phyloP scores from a whole-genome alignment of 2,888 invertebrate genomes.

The Leistus spinibarbis region DNA sequence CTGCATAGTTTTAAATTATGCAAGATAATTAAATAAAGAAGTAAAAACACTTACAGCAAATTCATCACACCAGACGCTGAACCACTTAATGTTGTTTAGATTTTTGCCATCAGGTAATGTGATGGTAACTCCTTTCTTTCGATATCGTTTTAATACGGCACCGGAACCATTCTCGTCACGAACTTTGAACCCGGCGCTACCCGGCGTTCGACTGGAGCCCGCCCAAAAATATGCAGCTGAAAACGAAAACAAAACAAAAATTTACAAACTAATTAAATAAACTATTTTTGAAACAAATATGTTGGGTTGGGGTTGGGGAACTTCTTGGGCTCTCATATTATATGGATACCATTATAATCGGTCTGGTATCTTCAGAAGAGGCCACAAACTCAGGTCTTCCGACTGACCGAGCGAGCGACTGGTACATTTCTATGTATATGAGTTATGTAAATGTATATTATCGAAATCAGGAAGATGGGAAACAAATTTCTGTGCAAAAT shows the following conservation, averaged over 20 bases:
- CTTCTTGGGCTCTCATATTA: background rate
- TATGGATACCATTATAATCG: too few relatives aligned
- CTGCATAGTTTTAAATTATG: too few relatives aligned
- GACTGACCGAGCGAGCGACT: too few relatives aligned
- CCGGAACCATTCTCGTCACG: constrained; percentile 83
- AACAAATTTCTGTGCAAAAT: too few relatives aligned
- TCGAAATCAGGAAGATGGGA: too few relatives aligned
- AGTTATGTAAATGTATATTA: too few relatives aligned
- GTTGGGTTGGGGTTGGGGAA: background rate
- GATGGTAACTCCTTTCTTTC: constrained; percentile 81
- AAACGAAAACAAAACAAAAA: constrained; percentile 46
- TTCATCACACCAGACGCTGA: constrained; percentile 92
- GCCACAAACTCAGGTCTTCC: too few relatives aligned
- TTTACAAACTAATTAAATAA: background rate
- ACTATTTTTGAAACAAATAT: background rate
- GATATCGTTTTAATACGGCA: constrained; percentile 79
- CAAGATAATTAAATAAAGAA: background rate
- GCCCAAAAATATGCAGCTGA: constrained; percentile 91
- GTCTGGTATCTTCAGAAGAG: too few relatives aligned
- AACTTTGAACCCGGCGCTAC: constrained; percentile 72
- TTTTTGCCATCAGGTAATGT: constrained; percentile 88
- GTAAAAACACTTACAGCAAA: constrained; percentile 70
- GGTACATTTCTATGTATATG: too few relatives aligned
- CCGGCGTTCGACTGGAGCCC: constrained; percentile 72
- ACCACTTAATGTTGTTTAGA: constrained; percentile 81